These are phyloP conservation scores for Acropora tenuis DNA, from an alignment of 64 coral and sea anemone genomes.

Conservation along the genomic window DNA sequence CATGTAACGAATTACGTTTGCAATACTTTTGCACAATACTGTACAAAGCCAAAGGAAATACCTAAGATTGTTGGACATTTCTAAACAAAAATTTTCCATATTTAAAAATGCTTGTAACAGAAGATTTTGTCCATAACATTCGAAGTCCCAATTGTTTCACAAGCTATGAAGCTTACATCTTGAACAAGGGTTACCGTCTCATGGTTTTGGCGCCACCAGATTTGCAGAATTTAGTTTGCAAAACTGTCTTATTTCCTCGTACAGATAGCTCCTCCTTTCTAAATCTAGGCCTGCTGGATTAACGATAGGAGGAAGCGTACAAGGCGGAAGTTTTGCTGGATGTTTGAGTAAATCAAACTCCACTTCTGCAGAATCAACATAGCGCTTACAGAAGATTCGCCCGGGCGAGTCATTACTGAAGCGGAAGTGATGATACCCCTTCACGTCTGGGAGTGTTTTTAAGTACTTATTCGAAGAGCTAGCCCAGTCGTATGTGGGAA, in stretches of 20 bases:
- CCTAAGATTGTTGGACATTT: no score
- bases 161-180: no score
- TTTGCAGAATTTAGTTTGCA: constrained; percentile 26
- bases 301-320: neutral
- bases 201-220: constrained; percentile 15
- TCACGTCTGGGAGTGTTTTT: constrained; percentile 23
- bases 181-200: no score
- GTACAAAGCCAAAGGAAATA: no score
- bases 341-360: no score
- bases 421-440: constrained; percentile 12
- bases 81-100: no score
- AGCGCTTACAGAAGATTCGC: neutral
- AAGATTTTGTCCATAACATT: no score
- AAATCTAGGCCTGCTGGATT: constrained; percentile 10
- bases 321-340: constrained; percentile 8
- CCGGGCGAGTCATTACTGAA: constrained; percentile 17
- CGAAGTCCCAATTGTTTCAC: no score
- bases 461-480: constrained; percentile 10
- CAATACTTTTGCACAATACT: no score
- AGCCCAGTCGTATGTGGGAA: neutral
- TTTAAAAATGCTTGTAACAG: no score
- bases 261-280: constrained; percentile 27
- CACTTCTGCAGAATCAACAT: no score
- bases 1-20: no score
- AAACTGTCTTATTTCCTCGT: constrained; percentile 31